Base-by-base conservation (phyloP, 2,797 vertebrate species). In the Peromyscus eremicus region DNA sequence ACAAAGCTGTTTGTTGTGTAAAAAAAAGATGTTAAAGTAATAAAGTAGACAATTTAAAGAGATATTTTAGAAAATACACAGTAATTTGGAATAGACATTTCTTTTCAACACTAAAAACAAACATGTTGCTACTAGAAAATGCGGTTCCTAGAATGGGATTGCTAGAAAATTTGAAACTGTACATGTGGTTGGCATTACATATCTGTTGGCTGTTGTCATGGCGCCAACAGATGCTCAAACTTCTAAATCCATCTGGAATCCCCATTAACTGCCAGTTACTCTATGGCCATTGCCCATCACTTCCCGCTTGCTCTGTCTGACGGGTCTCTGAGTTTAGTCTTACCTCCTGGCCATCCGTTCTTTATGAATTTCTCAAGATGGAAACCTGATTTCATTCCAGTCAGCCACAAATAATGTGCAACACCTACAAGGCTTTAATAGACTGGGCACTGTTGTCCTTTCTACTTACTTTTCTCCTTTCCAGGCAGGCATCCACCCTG, bases 61-160 rank as follows among this genome's bases (percentile, higher is more conserved):
- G 70, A 66, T 80, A 83, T 81, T 96, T 92, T 84, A 89, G 68
- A 49, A 96, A 96, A 96, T 32, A 92, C 25, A 60, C 12, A 87
- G 46, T 76, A 91, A 76, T 89, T 93, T 94, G 94, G 40, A 70
- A 95, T 89, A 92, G 75, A 81, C 64, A 4, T 49, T 87, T 81
- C 57, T 93, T 46, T 60, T 75, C n/a, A 62, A 96, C 10, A 88
- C 71, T 68, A 70, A 92, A 92, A 57, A 62, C 81, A 55, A 95
- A 91, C 40, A 34, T 27, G 1, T 77, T 76, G 77, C 77, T 79
- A 19, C 57, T 92, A 57, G 90, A 91, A 96, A 94, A 89, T 57
- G 46, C 11, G 10, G 46, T 60, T 94, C 55, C 40, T 77, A 29
- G 43, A 94, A 95, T 49, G 10, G n/a, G 17, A 52, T 66, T 90